Percentiles rank a stretch among this genome's conserved stretches.
Conservation (phyloP, 2,113 vertebrate species). For the Takifugu flavidus region DNA sequence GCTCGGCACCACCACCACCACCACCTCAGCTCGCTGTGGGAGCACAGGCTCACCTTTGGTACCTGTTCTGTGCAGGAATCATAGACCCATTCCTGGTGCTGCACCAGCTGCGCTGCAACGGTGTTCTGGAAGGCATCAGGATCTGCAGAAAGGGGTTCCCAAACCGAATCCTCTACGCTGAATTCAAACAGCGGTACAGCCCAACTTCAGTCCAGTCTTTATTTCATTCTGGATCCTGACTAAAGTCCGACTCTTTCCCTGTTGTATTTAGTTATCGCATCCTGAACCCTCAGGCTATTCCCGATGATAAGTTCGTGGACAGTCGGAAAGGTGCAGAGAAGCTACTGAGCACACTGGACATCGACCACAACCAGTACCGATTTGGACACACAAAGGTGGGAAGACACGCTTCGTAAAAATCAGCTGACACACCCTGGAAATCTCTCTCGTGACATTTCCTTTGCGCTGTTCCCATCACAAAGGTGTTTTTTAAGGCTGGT, state of each 20-base stretch:
- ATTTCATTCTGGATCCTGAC: not conserved
- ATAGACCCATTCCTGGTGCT: slow-evolving; percentile 82
- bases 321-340: slow-evolving; percentile 87
- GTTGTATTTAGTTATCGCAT: slow-evolving; percentile 82
- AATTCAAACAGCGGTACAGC: slow-evolving; percentile 81
- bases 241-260: not conserved
- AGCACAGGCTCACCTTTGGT: not conserved
- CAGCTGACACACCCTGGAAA: not conserved
- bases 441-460: not conserved
- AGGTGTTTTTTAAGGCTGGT: slow-evolving; percentile 96
- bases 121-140: slow-evolving; percentile 83
- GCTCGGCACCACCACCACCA: not conserved
- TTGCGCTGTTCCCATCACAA: not conserved
- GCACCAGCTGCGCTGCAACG: slow-evolving; percentile 84
- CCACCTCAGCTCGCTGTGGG: not conserved
- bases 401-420: not conserved
- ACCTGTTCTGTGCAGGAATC: slow-evolving; percentile 61
- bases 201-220: not conserved
- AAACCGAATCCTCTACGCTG: slow-evolving; percentile 79
- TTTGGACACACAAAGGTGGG: slow-evolving; percentile 85
- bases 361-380: slow-evolving; percentile 81
- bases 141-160: slow-evolving; percentile 87
- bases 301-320: slow-evolving; percentile 91
- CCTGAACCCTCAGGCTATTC: slow-evolving; percentile 88
- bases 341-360: slow-evolving; percentile 76